Evolutionary conservation across 2,888 invertebrate species (phyloP), one percentile per base, ranked within the genome.

Genomic region (Aspidiotus destructor): DNA sequence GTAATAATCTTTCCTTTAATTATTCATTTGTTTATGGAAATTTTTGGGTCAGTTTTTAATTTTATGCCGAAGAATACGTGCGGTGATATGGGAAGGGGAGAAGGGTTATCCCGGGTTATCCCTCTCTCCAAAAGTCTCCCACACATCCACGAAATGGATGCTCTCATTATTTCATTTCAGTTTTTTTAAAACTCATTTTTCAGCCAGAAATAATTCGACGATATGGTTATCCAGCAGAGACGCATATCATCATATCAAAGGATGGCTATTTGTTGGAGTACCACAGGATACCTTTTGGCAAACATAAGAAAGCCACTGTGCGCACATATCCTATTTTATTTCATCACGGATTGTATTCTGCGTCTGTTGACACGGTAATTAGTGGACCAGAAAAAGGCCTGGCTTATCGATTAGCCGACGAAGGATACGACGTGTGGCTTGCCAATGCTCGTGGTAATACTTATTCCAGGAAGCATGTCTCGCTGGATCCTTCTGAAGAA

Each of bases 361-460:
- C 85, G 73, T 85, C 87, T 7, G 81, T 84, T 0, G 85, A 85
- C 74, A 89, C 86, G 81, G 78, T 89, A 8, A 80, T 86, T 70
- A 85, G 86, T 80, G 84, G 84, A 0, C 85, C 84, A 0, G 80
- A 81, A 68, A 82, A 83, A 73, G 84, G 85, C 73, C 76, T 87
- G 41, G 83, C 78, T 70, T 88, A 82, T 78, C 82, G 85, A 74
- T 79, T 87, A 65, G 81, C 86, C 0, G 84, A 87, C 71, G 78
- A 79, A 7, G 86, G 86, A 1, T 87, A 86, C 73, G 87, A 88
- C 73, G 86, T 87, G 0, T 93, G 92, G 92, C 73, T 93, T 73
- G 91, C 89, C 6, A 93, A 93, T 77, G 84, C 85, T 11, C 80
- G 92, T 73, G 92, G 92, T 0, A 92, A 92, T 75, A 84, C 83